These are phyloP conservation scores for Lymantria dispar DNA, from an alignment of 2,888 invertebrate species.

Conservation along the genomic window DNA sequence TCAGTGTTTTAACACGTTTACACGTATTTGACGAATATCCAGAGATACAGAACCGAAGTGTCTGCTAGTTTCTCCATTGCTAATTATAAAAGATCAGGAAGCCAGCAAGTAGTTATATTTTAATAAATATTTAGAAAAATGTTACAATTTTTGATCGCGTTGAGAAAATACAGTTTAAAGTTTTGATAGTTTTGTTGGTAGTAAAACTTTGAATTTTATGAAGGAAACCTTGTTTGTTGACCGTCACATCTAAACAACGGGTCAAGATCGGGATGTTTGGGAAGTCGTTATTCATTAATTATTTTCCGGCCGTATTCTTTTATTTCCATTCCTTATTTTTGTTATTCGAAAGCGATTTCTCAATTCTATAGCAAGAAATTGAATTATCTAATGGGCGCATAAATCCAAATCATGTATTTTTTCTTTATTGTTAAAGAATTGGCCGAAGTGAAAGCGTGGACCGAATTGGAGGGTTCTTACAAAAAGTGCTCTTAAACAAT, in stretches of 20 bases:
- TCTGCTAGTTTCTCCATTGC: too few relatives aligned
- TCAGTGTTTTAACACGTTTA: too few relatives aligned
- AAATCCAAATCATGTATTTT: constrained; percentile 9
- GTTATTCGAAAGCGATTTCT: background rate
- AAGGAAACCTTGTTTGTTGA: constrained; percentile 11
- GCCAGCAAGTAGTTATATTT: too few relatives aligned
- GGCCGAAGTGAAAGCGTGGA: constrained; percentile 4
- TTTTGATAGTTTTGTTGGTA: constrained; percentile 7
- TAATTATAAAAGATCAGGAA: too few relatives aligned
- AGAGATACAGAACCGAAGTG: too few relatives aligned
- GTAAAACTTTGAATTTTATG: constrained; percentile 14
- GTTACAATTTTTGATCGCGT: too few relatives aligned
- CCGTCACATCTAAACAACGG: constrained; percentile 2
- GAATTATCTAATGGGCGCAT: constrained; percentile 10
- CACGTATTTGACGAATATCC: too few relatives aligned
- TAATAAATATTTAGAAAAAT: too few relatives aligned
- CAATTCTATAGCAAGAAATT: constrained; percentile 6
- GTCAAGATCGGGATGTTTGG: background rate
- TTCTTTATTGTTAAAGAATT: constrained; percentile 14
- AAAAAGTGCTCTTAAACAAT: too few relatives aligned
- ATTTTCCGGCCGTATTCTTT: constrained; percentile 3
- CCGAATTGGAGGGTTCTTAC: background rate
- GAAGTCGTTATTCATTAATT: background rate
- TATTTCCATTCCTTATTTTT: constrained; percentile 1
- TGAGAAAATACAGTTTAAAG: constrained; percentile 3